A percentile compares a stretch with the other conserved stretches of the same genome.
These are phyloP conservation scores for Bellardia bayeri DNA, from an alignment of 2,888 invertebrate genomes.

Conservation along the genomic window DNA sequence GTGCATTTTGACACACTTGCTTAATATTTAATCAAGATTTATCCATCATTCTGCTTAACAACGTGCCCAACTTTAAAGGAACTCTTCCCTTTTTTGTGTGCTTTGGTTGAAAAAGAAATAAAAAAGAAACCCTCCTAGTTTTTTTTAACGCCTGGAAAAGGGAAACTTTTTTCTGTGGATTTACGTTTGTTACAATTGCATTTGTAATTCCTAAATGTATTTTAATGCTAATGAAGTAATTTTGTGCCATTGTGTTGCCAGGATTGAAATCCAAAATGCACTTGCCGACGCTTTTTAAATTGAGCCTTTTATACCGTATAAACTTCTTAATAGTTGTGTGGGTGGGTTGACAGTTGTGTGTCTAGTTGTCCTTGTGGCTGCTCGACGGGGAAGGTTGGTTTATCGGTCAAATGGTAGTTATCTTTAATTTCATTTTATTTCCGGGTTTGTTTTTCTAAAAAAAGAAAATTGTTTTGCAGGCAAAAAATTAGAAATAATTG, in stretches of 20 bases:
- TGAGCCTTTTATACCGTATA: slow-evolving; percentile 48
- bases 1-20: slow-evolving; percentile 64
- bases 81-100: slow-evolving; percentile 1
- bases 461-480: not conserved
- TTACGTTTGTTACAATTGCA: slow-evolving; percentile 54
- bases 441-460: slow-evolving; percentile 17
- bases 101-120: not conserved
- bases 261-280: slow-evolving; percentile 61
- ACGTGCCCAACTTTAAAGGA: slow-evolving; percentile 35
- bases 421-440: slow-evolving; percentile 61
- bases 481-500: not conserved
- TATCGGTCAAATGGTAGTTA: slow-evolving; percentile 51
- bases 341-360: not conserved
- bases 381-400: not conserved
- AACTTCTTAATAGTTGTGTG: slow-evolving; percentile 42
- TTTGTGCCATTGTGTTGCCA: slow-evolving; percentile 37
- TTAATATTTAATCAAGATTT: slow-evolving; percentile 60
- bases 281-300: slow-evolving; percentile 52
- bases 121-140: slow-evolving; percentile 43
- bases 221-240: slow-evolving; percentile 66
- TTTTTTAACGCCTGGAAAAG: slow-evolving; percentile 23
- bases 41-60: slow-evolving; percentile 45
- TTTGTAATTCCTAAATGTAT: slow-evolving; percentile 52
- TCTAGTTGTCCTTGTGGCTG: slow-evolving; percentile 6
- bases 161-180: slow-evolving; percentile 7